Evolutionary conservation across 2,113 vertebrate genomes (phyloP).

Genomic region (Oreochromis tanganicae): DNA sequence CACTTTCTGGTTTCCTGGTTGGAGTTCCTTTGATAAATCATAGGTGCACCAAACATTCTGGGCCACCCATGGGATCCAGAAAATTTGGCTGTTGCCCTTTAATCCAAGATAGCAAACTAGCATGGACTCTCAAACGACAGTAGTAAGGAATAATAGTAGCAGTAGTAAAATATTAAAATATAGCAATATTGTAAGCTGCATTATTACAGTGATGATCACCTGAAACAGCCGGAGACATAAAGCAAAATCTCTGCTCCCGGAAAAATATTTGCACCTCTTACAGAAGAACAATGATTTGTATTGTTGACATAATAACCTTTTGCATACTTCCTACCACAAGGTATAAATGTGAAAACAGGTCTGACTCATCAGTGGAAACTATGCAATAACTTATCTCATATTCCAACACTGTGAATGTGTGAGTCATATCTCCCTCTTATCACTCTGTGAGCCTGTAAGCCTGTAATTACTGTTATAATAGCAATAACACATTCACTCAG

Average conservation of each 20-base stretch:
- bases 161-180: neutral
- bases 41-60: neutral
- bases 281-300: neutral
- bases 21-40: neutral
- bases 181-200: neutral
- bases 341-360: neutral
- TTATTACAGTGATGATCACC: neutral
- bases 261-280: neutral
- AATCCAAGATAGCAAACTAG: neutral
- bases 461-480: neutral
- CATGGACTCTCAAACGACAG: rapidly evolving
- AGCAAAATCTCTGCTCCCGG: rapidly evolving
- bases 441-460: rapidly evolving
- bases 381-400: neutral
- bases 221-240: neutral
- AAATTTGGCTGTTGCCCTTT: neutral
- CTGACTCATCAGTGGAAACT: neutral
- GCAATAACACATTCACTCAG: neutral
- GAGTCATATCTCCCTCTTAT: neutral
- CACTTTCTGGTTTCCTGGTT: neutral
- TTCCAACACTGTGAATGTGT: neutral
- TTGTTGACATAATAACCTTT: neutral
- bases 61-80: neutral
- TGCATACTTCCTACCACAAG: neutral
- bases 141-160: neutral